Evolutionary conservation across 2,797 vertebrate species (phyloP).

Genomic region (Peromyscus nudipes): DNA sequence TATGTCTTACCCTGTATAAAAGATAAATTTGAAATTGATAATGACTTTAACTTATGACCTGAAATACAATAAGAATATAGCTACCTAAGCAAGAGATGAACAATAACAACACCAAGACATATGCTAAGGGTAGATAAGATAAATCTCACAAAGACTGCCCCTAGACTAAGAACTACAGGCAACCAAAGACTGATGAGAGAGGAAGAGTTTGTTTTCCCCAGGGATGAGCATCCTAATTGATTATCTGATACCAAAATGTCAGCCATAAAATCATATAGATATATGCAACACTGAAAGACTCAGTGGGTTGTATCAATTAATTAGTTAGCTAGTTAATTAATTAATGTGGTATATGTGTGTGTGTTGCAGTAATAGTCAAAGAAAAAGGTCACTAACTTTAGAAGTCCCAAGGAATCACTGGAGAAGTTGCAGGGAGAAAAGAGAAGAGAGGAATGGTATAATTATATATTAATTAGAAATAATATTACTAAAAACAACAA

Average conservation of each 20-base stretch:
- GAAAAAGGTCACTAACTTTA: background rate
- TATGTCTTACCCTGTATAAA: too few species aligned
- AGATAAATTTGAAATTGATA: too few species aligned
- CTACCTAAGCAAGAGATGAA: background rate
- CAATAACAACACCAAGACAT: background rate
- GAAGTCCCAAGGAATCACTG: background rate
- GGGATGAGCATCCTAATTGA: background rate
- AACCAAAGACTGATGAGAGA: background rate
- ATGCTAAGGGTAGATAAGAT: background rate
- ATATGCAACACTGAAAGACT: background rate
- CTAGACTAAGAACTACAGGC: background rate
- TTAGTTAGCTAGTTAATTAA: background rate
- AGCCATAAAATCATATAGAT: background rate
- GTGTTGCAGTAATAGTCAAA: background rate
- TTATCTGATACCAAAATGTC: background rate
- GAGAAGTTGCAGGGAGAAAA: background rate
- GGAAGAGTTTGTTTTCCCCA: background rate
- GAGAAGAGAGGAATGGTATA: background rate
- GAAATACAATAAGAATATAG: background rate
- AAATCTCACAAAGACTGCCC: background rate
- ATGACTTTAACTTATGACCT: too few species aligned
- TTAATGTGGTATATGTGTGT: background rate
- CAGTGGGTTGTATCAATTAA: background rate
- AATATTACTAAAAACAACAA: background rate
- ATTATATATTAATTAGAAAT: background rate